A percentile compares a stretch with the other conserved stretches of the same genome.
phyloP scores from a whole-genome alignment of 2,797 vertebrate genomes.

The Syncerus caffer region DNA sequence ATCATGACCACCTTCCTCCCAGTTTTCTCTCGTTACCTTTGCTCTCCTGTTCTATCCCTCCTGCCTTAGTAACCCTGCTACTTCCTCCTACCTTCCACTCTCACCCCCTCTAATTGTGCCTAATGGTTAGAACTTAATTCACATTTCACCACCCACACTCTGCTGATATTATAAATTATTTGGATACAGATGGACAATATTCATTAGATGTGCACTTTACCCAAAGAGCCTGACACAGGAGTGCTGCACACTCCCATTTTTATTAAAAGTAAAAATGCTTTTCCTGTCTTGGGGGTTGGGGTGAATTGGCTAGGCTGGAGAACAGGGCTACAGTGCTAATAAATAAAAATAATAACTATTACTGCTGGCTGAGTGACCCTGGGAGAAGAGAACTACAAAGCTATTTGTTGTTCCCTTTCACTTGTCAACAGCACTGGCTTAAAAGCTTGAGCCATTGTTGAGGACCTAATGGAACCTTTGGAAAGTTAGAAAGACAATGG shows the following conservation, averaged over 20 bases:
- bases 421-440: conserved; percentile 94
- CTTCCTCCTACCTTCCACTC: background rate
- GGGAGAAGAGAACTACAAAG: conserved; percentile 86
- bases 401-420: conserved; percentile 95
- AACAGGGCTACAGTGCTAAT: conserved; percentile 90
- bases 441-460: conserved; percentile 95
- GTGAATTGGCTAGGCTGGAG: conserved; percentile 81
- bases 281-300: conserved; percentile 86
- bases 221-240: conserved; percentile 76
- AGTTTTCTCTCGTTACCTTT: background rate
- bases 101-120: conserved; percentile 26
- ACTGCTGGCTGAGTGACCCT: conserved; percentile 81
- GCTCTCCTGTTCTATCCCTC: background rate
- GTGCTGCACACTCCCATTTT: conserved; percentile 82
- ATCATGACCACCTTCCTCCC: background rate
- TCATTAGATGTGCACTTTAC: conserved; percentile 82
- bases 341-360: conserved; percentile 94
- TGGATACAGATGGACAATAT: conserved; percentile 81
- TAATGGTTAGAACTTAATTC: conserved; percentile 62
- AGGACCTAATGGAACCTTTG: conserved; percentile 92
- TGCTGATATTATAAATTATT: conserved; percentile 82
- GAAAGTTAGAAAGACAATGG: conserved; percentile 92
- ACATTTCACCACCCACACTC: conserved; percentile 59
- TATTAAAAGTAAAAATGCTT: conserved; percentile 95
- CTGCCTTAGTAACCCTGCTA: background rate